Base-by-base conservation (phyloP, 2,888 invertebrate species). In the Coelogynopora nodosa region DNA sequence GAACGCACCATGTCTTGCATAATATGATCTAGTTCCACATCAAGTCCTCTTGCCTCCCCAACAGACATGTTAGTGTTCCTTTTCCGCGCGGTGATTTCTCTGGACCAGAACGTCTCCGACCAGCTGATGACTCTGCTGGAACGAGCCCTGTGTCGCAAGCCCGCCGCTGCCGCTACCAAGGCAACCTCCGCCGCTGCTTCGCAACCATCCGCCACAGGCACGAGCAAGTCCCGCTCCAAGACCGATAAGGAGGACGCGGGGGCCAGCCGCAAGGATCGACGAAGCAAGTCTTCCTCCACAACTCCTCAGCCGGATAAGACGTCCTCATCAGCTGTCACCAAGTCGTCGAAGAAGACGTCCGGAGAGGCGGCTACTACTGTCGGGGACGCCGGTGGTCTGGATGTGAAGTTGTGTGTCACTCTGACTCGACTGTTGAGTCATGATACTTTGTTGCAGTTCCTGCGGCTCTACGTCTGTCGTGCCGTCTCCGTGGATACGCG, bases 51-150 rank as follows among this genome's bases (percentile, higher is more conserved):
- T n/a, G n/a, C n/a, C n/a, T n/a, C n/a, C n/a, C 27, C 23, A 13
- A 5, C 23, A 90, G 90, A 88, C 0, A 94, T 97, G 83, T 93
- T 96, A 30, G 95, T 96, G 89, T 94, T 97, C 90, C 94, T 97
- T 90, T 94, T 95, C 87, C 92, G 92, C 88, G 95, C 95, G 82
- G 95, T 96, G 90, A 95, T 96, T 87, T 93, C 95, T 83, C 93
- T 97, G 87, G 97, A 97, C 91, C 97, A 97, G 93, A 94, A 94
- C 84, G 96, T 98, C 0, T 95, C 96, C 87, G 95, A 97, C 81
- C 96, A 96, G 5, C 95, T 97, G 86, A 93, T 98, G 87, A 96
- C 96, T 91, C 93, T 97, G 85, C 93, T 97, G 86, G 96, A 97
- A 92, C 95, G 95, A 89, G 97, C 97, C 18, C 74, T 74, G 18